These are phyloP conservation scores for Anser cygnoides DNA, from an alignment of 2,113 vertebrate genomes.

Conservation along the genomic window DNA sequence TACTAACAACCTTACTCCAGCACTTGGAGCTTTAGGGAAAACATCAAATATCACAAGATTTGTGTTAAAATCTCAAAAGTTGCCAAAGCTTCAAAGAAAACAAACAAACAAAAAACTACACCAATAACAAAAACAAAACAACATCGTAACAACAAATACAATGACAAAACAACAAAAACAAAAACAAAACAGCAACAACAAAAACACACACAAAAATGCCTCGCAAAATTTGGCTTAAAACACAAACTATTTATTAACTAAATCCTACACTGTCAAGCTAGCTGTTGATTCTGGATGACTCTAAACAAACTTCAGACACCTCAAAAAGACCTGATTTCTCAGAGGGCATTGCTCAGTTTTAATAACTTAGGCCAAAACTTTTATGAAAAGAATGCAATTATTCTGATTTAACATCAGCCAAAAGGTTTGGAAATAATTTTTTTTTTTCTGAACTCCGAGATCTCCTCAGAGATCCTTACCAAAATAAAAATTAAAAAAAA, in stretches of 20 bases:
- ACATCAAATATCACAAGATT: not conserved
- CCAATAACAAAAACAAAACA: no score
- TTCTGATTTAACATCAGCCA: not conserved
- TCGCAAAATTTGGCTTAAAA: not conserved
- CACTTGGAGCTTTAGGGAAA: conserved; percentile 12
- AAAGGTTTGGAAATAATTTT: not conserved
- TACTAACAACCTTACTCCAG: not conserved
- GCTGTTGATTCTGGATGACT: not conserved
- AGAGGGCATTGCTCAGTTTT: not conserved
- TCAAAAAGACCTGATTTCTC: conserved; percentile 3
- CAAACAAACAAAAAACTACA: not conserved
- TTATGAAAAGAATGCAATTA: not conserved
- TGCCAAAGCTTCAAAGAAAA: not conserved
- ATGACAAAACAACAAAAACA: not conserved
- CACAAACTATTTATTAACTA: not conserved
- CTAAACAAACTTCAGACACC: not conserved
- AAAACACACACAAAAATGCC: not conserved
- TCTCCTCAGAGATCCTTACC: not conserved
- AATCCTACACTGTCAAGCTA: not conserved
- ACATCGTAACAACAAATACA: not conserved
- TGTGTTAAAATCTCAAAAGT: not conserved
- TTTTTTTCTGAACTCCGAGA: not conserved
- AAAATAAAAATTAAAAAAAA: no score
- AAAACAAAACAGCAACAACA: no score
- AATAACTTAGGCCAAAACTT: not conserved